Conservation (phyloP, 2,113 vertebrate genomes). For the Argyrosomus japonicus region DNA sequence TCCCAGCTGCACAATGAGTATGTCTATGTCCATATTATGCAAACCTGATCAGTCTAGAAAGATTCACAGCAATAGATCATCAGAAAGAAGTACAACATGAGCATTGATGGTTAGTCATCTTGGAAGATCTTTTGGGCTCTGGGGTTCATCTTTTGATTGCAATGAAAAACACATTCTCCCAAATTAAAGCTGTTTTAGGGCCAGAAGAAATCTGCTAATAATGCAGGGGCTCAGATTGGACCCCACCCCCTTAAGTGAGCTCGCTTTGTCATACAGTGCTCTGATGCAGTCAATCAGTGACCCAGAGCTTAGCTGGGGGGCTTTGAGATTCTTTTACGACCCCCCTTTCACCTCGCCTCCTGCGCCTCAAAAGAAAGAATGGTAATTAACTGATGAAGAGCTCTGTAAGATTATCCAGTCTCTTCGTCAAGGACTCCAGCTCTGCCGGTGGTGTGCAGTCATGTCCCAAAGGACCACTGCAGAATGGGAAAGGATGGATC, state of each 20-base stretch:
- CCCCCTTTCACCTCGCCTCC: slow-evolving; percentile 69
- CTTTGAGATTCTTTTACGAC: slow-evolving; percentile 78
- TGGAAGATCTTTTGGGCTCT: neutral
- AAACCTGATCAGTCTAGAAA: slow-evolving; percentile 2
- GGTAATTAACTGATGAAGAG: slow-evolving; percentile 84
- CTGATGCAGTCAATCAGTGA: slow-evolving; percentile 81
- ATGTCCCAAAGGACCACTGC: slow-evolving; percentile 70
- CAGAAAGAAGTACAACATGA: neutral
- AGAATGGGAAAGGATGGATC: slow-evolving; percentile 71
- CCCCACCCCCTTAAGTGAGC: slow-evolving; percentile 71
- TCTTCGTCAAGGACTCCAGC: slow-evolving; percentile 59
- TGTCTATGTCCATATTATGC: neutral
- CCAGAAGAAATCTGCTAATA: slow-evolving; percentile 60
- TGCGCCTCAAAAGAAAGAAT: slow-evolving; percentile 75
- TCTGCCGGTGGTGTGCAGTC: slow-evolving; percentile 69
- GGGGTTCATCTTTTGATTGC: neutral
- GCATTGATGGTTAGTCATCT: neutral
- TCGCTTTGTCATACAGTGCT: slow-evolving; percentile 72
- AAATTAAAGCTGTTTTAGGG: slow-evolving; percentile 54
- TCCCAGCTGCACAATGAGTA: slow-evolving; percentile 35
- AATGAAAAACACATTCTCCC: neutral
- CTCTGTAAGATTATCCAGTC: slow-evolving; percentile 79
- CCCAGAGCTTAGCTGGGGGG: slow-evolving; percentile 75
- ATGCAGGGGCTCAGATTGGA: slow-evolving; percentile 49
- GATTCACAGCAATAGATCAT: slow-evolving; percentile 20